Evolutionary conservation across 2,888 invertebrate species (phyloP), one percentile per base, ranked within the genome.

Genomic region (Scrobipalpa atriplicella): DNA sequence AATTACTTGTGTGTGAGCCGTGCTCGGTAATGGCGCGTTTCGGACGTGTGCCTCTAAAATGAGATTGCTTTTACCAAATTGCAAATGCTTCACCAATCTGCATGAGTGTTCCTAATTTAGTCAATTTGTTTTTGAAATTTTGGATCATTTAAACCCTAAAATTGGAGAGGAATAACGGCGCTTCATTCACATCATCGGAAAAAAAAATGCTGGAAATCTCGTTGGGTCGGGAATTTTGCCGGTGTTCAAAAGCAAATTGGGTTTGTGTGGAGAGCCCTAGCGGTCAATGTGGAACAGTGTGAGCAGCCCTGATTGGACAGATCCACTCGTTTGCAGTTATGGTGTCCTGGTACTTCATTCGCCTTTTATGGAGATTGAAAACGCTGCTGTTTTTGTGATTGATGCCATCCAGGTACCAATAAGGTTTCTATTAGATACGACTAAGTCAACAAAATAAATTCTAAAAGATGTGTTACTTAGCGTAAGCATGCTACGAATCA

Each of bases 231-330:
- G 64, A 67, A 67, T 67, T 67, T 66, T 64, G 66, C 43, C 62
- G 63, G 47, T 62, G 70, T 71, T 69, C 62, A 72, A 74, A 73
- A 72, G 56, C 58, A 71, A 74, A 76, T 73, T 71, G 71, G 68
- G 71, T 71, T 72, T 70, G 47, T 47, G 62, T 67, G 67, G 63
- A 70, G 69, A 62, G 70, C 66, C 66, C 69, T 66, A 56, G 68
- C 66, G 68, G 68, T 69, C 69, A 72, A 69, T 70, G 64, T 56
- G 64, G 61, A 51, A 29, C 43, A 16, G 51, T 16, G 18, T 38
- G 52, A 63, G 58, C 58, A 65, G 58, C 43, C 19, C 16, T 66
- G 70, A 70, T 70, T 68, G 67, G 66, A 72, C 66, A 67, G 63
- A 19, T 67, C 67, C 65, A 67, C 62, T 68, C 62, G 66, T 54